Percentiles rank a stretch among this genome's conserved stretches.
phyloP scores from a whole-genome alignment of 2,888 invertebrate genomes.

The Hypselothyrea guttata region DNA sequence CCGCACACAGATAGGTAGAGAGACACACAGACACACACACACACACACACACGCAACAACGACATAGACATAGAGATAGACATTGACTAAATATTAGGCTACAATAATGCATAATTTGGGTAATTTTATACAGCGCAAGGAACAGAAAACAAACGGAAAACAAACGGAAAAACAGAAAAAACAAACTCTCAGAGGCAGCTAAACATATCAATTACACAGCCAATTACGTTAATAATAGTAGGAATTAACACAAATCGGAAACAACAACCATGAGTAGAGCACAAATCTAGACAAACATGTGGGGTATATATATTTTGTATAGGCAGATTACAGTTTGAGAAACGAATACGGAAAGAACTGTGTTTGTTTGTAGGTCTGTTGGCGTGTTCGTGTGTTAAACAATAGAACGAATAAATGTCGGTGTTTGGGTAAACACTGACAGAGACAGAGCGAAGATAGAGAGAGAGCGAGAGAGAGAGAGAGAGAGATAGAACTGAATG shows the following conservation, averaged over 20 bases:
- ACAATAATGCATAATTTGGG: constrained; percentile 31
- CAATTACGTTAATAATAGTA: constrained; percentile 28
- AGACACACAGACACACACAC: constrained; percentile 14
- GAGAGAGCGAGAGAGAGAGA: constrained; percentile 5
- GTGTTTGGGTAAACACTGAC: no score
- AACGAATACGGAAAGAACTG: no score
- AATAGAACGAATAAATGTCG: background rate
- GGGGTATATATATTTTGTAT: constrained; percentile 4
- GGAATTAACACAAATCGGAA: constrained; percentile 21
- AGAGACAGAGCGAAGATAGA: no score
- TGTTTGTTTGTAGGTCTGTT: no score
- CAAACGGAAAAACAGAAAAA: background rate
- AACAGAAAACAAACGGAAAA: constrained; percentile 8
- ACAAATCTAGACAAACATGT: constrained; percentile 25
- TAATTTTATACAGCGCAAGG: constrained; percentile 36
- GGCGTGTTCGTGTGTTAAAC: no score
- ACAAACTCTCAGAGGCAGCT: constrained; percentile 1
- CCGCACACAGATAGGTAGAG: no score
- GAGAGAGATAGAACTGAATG: constrained; percentile 35
- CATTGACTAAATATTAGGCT: constrained; percentile 21
- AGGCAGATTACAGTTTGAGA: no score
- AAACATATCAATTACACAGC: constrained; percentile 38
- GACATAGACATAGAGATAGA: constrained; percentile 20
- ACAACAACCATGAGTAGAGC: constrained; percentile 24
- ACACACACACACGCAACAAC: constrained; percentile 5